Percentiles rank a stretch among this genome's conserved stretches.
These are phyloP conservation scores for Tympanuchus pallidicinctus DNA, from an alignment of 2,113 vertebrate species.

Conservation along the genomic window DNA sequence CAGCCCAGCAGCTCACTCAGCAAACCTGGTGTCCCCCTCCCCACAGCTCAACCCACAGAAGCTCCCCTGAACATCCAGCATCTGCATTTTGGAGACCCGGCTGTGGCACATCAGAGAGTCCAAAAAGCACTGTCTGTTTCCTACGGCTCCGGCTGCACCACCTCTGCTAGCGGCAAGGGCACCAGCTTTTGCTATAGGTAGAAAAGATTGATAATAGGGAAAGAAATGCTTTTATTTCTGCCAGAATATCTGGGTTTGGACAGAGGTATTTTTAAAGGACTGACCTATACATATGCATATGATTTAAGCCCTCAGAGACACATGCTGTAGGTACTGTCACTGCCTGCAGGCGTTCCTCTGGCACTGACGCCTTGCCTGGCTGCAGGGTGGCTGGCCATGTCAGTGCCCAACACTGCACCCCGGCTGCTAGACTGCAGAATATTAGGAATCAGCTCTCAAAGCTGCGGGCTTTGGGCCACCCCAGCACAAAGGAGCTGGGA, in stretches of 20 bases:
- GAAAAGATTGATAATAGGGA: background rate
- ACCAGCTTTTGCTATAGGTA: background rate
- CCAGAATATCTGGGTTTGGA: background rate
- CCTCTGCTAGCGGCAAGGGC: background rate
- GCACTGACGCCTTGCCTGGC: background rate
- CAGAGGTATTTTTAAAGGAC: background rate
- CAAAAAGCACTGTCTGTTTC: background rate
- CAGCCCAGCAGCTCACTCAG: no score
- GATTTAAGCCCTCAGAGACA: background rate
- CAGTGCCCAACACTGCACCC: background rate
- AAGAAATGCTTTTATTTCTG: background rate
- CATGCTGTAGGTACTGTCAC: fast-evolving
- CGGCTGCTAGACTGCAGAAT: background rate
- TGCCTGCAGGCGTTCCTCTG: background rate
- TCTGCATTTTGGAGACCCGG: background rate
- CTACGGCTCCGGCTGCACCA: background rate
- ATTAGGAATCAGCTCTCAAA: background rate
- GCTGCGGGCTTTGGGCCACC: background rate
- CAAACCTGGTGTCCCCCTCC: no score
- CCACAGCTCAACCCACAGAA: background rate
- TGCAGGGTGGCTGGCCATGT: background rate
- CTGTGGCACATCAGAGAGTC: background rate
- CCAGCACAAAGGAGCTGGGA: background rate
- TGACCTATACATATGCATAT: background rate
- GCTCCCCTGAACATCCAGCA: background rate